phyloP scores from a whole-genome alignment of 2,797 vertebrate species.

The Erithacus rubecula region DNA sequence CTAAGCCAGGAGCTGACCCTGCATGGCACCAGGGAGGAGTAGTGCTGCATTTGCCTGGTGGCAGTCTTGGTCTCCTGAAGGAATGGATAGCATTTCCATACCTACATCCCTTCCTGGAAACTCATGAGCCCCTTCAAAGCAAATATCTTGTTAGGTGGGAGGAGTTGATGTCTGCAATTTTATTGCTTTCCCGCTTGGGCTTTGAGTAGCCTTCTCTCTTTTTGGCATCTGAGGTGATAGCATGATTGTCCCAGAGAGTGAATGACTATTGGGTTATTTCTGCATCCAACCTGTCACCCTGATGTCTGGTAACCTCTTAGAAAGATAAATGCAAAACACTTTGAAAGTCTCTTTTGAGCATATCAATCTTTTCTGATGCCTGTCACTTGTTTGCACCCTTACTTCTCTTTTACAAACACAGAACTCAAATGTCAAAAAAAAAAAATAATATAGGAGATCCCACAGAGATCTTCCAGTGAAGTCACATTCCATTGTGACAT shows the following conservation, averaged over 20 bases:
- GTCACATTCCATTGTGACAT: accelerated
- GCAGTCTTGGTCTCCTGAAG: neutral
- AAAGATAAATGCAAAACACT: neutral
- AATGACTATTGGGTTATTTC: neutral
- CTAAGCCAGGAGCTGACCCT: neutral
- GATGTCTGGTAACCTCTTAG: neutral
- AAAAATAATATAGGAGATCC: neutral
- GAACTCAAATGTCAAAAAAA: neutral
- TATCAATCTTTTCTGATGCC: neutral
- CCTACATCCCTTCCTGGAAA: neutral
- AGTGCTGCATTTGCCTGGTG: neutral
- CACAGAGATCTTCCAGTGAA: neutral
- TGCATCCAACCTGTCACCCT: neutral
- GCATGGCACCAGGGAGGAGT: accelerated
- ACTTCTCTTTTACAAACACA: neutral
- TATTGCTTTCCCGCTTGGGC: neutral
- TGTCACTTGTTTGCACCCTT: neutral
- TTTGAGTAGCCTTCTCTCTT: neutral
- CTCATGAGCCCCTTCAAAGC: neutral
- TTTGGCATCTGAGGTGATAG: neutral
- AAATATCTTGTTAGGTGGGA: neutral
- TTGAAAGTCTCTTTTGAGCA: neutral
- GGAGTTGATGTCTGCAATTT: neutral
- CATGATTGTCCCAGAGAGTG: neutral
- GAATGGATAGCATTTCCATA: neutral